A percentile compares a stretch with the other conserved stretches of the same genome.
Evolutionary conservation across 2,888 invertebrate genomes (phyloP).

Genomic region (Troilus luridus): DNA sequence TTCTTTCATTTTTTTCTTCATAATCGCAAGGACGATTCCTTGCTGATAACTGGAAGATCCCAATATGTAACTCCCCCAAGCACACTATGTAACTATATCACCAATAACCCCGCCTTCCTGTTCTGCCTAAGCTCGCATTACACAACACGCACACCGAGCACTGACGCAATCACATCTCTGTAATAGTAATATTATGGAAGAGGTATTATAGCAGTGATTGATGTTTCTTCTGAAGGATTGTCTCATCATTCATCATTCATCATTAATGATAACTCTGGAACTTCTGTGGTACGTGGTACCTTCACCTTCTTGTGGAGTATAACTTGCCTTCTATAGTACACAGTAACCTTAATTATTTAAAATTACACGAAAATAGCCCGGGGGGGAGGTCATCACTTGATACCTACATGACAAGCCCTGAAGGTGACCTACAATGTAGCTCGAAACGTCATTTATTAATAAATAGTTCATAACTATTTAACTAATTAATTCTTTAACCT

Average conservation of each 20-base stretch:
- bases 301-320: neutral
- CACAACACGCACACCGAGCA: neutral
- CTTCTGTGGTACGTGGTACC: neutral
- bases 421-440: too few species aligned
- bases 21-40: neutral
- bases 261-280: neutral
- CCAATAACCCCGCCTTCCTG: neutral
- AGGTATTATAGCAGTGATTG: slow-evolving; percentile 23
- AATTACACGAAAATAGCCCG: neutral
- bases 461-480: too few species aligned
- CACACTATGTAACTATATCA: neutral
- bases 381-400: too few species aligned
- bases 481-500: too few species aligned
- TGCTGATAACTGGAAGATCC: neutral
- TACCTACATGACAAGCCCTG: too few species aligned
- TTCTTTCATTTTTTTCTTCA: neutral
- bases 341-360: neutral
- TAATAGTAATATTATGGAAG: slow-evolving; percentile 46
- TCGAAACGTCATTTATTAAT: too few species aligned
- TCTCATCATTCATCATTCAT: slow-evolving; percentile 34
- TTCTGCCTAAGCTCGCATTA: slow-evolving; percentile 7
- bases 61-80: neutral
- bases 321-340: neutral
- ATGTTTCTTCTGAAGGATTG: slow-evolving; percentile 1
- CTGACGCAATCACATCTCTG: slow-evolving; percentile 12